Percentiles rank a stretch among this genome's conserved stretches.
Evolutionary conservation across 2,797 vertebrate genomes (phyloP).

Genomic region (Dryobates pubescens): DNA sequence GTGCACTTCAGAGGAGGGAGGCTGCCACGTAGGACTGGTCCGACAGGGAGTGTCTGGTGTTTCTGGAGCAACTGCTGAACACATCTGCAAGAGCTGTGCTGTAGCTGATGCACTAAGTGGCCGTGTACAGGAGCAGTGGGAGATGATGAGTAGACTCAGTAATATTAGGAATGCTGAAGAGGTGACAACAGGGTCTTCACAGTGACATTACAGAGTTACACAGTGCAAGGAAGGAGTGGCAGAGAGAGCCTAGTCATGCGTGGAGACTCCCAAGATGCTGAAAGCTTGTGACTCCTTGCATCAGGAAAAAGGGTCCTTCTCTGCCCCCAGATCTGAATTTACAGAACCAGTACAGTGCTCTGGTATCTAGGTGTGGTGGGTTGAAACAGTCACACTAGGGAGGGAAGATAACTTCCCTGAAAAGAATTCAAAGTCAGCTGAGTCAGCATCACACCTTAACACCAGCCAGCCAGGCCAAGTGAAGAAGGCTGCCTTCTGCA

Average conservation of each 20-base stretch:
- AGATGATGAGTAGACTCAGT: not conserved
- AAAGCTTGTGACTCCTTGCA: not conserved
- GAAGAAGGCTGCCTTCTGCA: not conserved
- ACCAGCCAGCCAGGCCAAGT: not conserved
- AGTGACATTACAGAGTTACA: not conserved
- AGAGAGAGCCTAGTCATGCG: not conserved
- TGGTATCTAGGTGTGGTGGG: too few relatives aligned
- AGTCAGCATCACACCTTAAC: not conserved
- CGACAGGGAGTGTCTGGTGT: not conserved
- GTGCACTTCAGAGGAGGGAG: not conserved
- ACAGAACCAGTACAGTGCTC: not conserved
- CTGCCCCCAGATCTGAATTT: not conserved
- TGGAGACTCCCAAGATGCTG: not conserved
- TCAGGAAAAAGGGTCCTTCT: not conserved
- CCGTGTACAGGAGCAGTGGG: not conserved
- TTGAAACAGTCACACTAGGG: too few relatives aligned
- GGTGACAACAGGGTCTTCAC: not conserved
- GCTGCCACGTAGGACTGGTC: not conserved
- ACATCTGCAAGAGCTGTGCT: not conserved
- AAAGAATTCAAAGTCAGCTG: not conserved
- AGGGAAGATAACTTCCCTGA: not conserved
- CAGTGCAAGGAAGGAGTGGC: not conserved
- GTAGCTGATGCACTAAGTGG: not conserved
- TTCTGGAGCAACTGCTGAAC: not conserved
- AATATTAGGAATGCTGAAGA: not conserved